Base-by-base conservation (phyloP, 2,113 vertebrate genomes). In the Ariopsis seemanni region DNA sequence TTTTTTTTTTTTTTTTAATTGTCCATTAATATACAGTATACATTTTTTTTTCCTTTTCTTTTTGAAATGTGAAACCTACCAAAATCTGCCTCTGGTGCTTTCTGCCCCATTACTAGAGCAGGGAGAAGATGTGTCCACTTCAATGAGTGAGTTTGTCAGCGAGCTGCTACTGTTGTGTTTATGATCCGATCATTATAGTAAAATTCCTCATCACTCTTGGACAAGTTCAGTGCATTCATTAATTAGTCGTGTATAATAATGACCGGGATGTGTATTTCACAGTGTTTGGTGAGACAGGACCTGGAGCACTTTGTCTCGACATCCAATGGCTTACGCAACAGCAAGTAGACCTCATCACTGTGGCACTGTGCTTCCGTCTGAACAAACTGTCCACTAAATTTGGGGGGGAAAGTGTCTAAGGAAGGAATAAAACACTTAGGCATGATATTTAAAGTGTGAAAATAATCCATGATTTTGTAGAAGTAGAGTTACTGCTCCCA, bases 351-450 rank as follows among this genome's bases (percentile, higher is more conserved):
- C 85, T 87, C 85, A 77, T 67, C 86, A 83, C 86, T 84, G 71
- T 74, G 90, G 88, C 90, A 85, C 14, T 86, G 91, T 93, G 93
- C 93, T 94, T 94, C 91, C 2, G 22, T 63, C 90, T 86, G 63
- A 92, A 87, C 90, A 58, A 91, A 91, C 87, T 53, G 89, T 50
- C 92, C 90, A 93, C 92, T 89, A 85, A 90, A 91, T 63, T 42
- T 42, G 4, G 10, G 0, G 14, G 30, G 91, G 91, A 91, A 55
- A 53, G 14, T 91, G 87, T 93, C 86, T 92, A 91, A 94, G 91
- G 92, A 91, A 69, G 63, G 20, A 93, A 91, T 30, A 14, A 69
- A 69, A 30, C n/a, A 15, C 65, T 90, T 63, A 9, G 18, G 62
- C 62, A 15, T 18, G 30, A 30, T 30, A 30, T 30, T 30, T 30